Evolutionary conservation across 2,888 invertebrate species (phyloP), one percentile per base, ranked within the genome.

Genomic region (Nomada hirtipes): DNA sequence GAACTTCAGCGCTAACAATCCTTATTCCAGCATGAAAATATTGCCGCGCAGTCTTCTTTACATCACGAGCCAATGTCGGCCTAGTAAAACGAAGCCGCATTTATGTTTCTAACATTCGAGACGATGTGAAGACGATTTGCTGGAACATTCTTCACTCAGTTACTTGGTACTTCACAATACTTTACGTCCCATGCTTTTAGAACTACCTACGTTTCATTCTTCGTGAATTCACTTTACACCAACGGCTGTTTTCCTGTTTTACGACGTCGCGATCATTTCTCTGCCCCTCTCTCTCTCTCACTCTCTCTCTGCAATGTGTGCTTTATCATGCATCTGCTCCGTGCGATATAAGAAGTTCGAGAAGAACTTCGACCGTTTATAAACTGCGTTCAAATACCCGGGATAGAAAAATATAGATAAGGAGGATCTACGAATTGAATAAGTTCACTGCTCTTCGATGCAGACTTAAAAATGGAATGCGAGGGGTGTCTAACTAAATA

Each of bases 211-310:
- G 52, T 29, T 61, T 75, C 60, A 68, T 75, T 60, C 60, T 42
- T 44, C 52, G 23, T 44, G 53, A 69, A 61, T 75, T 75, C 69
- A 52, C 18, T 69, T 44, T 60, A n/a, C n/a, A 36, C 4, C n/a
- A 4, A n/a, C 52, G 20, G 36, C 29, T 36, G 20, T 71, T 42
- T 60, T 18, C 52, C 18, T 20, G 44, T 61, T 71, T 61, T 61
- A 71, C 52, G 71, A 61, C 20, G 26, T 42, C 60, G 20, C 52
- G 60, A 57, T 47, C 20, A 23, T n/a, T 7, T 7, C 36, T 7
- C 9, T 7, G 9, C 36, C 36, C 36, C 29, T 29, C 29, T 0
- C 29, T 0, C 7, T 29, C 29, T 29, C 29, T 29, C 29, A 3
- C 4, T 44, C 13, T 44, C 47, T 13, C 10, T 13, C 47, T 47